Percentiles rank a stretch among this genome's conserved stretches.
Conservation (phyloP, 2,797 vertebrate species). For the Acanthurus leucopareius region DNA sequence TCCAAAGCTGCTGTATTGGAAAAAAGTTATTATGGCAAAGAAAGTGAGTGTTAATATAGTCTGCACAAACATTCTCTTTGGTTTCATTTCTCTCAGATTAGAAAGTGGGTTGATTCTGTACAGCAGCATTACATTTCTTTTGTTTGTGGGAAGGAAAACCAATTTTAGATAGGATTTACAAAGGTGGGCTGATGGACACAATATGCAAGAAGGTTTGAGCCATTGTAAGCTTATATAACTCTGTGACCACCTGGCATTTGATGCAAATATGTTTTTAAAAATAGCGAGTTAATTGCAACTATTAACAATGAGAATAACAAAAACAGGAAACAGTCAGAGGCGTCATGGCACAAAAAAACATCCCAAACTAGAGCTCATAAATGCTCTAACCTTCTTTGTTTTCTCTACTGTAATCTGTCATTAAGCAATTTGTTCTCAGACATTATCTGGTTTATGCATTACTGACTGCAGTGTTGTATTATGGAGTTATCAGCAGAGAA, state of each 20-base stretch:
- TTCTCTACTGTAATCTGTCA: conserved; percentile 35
- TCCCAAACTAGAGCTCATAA: background rate
- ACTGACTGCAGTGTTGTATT: conserved; percentile 42
- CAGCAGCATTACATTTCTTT: background rate
- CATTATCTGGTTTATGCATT: conserved; percentile 44
- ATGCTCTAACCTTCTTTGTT: background rate
- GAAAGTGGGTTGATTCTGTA: background rate
- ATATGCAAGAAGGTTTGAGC: background rate
- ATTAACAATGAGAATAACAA: conserved; percentile 9
- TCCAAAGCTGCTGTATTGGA: background rate
- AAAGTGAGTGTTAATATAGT: background rate
- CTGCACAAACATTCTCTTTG: background rate
- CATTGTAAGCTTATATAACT: background rate
- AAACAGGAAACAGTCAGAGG: background rate
- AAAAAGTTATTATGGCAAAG: background rate
- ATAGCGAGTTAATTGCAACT: background rate
- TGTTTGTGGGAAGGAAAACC: background rate
- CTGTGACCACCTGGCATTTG: background rate
- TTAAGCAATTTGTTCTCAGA: conserved; percentile 39
- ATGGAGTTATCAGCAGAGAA: conserved; percentile 54
- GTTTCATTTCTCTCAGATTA: background rate
- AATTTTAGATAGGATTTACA: background rate
- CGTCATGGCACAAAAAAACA: conserved; percentile 15
- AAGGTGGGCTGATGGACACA: background rate
- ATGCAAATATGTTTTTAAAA: background rate